A percentile compares a stretch with the other conserved stretches of the same genome.
Conservation (phyloP, 2,797 vertebrate genomes). For the Tangara arthus region DNA sequence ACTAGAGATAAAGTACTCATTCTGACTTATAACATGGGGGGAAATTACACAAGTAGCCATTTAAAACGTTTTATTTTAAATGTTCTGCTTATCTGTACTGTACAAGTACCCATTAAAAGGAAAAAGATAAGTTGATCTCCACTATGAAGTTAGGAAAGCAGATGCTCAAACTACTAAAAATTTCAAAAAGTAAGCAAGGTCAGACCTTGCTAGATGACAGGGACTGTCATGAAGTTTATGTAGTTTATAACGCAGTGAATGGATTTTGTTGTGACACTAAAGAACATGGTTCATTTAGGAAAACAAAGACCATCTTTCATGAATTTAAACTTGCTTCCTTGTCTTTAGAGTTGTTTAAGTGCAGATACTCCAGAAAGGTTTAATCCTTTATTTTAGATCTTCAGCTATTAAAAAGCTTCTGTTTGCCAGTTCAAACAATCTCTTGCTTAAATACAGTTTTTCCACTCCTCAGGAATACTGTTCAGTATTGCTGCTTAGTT, state of each 20-base stretch:
- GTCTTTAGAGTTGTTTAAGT: constrained; percentile 63
- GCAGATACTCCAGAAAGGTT: constrained; percentile 61
- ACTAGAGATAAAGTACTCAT: not conserved
- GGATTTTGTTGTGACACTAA: constrained; percentile 19
- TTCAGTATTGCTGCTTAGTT: constrained; percentile 71
- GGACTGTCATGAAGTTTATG: constrained; percentile 28
- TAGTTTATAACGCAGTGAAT: not conserved
- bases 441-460: constrained; percentile 77
- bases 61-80: constrained; percentile 16
- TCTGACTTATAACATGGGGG: not conserved
- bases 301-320: constrained; percentile 57
- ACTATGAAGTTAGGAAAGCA: not conserved
- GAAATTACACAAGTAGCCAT: not conserved
- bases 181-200: constrained; percentile 2
- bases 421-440: constrained; percentile 76
- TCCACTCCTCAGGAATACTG: constrained; percentile 74
- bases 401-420: constrained; percentile 78
- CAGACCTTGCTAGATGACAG: not conserved
- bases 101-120: not conserved
- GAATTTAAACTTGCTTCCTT: constrained; percentile 63
- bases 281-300: constrained; percentile 49
- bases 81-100: not conserved
- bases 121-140: not conserved
- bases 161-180: not conserved
- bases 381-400: constrained; percentile 72